These are phyloP conservation scores for Antechinus stuartii DNA, from an alignment of 2,113 vertebrate genomes.

Conservation along the genomic window DNA sequence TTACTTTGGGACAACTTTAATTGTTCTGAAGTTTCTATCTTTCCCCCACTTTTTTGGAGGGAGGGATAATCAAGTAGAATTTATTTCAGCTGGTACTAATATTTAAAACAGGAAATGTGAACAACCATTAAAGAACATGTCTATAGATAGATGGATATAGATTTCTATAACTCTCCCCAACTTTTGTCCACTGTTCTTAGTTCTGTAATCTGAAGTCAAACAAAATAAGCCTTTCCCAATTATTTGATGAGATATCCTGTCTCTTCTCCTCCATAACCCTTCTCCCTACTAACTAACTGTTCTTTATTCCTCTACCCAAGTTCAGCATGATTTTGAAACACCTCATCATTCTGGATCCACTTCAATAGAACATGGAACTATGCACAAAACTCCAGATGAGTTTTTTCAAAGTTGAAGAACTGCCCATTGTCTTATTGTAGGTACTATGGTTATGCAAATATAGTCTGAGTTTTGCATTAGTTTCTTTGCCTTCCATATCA, in stretches of 20 bases:
- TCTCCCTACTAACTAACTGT: not conserved
- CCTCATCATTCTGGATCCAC: too few species aligned
- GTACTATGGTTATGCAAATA: not conserved
- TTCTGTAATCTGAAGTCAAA: not conserved
- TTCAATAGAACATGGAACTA: too few species aligned
- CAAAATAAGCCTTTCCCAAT: not conserved
- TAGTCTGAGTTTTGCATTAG: not conserved
- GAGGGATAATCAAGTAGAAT: too few species aligned
- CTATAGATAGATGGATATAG: too few species aligned
- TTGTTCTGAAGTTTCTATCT: not conserved
- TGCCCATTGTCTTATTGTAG: not conserved
- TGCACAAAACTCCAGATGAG: not conserved
- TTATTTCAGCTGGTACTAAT: too few species aligned
- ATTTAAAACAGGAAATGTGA: too few species aligned
- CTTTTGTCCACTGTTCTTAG: not conserved
- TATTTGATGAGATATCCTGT: not conserved
- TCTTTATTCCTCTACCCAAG: not conserved
- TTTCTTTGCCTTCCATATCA: not conserved
- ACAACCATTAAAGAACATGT: too few species aligned
- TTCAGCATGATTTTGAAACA: not conserved
- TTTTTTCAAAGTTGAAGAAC: not conserved
- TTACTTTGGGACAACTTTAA: not conserved
- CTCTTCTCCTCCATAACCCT: not conserved
- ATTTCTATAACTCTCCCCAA: not conserved
- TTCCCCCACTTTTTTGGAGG: too few species aligned